These are phyloP conservation scores for Nothobranchius furzeri DNA, from an alignment of 2,113 vertebrate genomes.

Conservation along the genomic window DNA sequence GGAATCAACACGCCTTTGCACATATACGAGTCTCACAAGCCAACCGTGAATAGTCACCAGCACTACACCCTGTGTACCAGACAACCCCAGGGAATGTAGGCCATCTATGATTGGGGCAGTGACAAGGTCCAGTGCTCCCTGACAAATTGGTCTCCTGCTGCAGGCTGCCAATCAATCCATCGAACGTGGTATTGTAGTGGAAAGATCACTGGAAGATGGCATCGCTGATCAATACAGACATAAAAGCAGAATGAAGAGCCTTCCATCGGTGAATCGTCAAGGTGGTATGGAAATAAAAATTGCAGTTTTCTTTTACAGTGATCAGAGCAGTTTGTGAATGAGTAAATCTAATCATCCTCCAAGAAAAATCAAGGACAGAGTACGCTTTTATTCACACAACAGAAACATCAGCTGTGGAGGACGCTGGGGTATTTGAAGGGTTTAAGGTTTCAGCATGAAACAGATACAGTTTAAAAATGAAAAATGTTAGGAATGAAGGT, in stretches of 20 bases:
- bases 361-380: constrained; percentile 34
- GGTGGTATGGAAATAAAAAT: constrained; percentile 41
- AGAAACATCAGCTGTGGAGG: background rate
- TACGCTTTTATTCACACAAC: background rate
- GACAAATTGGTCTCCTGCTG: constrained; percentile 69
- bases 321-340: background rate
- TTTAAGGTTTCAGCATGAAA: constrained; percentile 7
- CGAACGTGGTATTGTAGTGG: constrained; percentile 53
- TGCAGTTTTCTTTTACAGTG: constrained; percentile 2
- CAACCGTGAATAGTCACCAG: constrained; percentile 33
- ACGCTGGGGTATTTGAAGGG: background rate
- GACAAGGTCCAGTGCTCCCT: constrained; percentile 61
- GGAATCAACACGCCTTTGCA: constrained; percentile 15
- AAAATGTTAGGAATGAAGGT: background rate
- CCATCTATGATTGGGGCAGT: constrained; percentile 58
- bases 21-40: constrained; percentile 15
- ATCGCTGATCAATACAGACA: constrained; percentile 55
- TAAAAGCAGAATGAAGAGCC: constrained; percentile 47
- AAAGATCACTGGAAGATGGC: constrained; percentile 52
- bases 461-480: background rate
- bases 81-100: constrained; percentile 38
- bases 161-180: constrained; percentile 74
- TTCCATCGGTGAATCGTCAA: constrained; percentile 21
- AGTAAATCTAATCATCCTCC: background rate
- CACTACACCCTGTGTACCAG: background rate